Evolutionary conservation across 2,888 invertebrate species (phyloP), one percentile per base, ranked within the genome.

Genomic region (Theodoxus fluviatilis): DNA sequence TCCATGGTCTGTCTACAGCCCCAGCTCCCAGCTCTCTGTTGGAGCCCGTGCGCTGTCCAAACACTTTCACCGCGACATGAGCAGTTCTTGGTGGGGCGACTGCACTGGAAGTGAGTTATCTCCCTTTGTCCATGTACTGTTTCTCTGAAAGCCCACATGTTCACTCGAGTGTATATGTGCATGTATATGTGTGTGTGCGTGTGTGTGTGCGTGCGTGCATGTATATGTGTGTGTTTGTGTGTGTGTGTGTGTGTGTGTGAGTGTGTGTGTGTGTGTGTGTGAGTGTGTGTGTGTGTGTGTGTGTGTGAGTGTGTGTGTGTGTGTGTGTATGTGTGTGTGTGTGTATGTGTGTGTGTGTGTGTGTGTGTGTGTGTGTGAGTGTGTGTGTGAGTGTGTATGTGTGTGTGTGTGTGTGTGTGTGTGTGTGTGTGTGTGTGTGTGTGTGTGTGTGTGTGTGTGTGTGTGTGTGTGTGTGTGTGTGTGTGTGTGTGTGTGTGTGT

Each of bases 31-130:
- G 69, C 70, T 86, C 65, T 79, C 77, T 40, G 85, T 85, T 33
- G 86, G 86, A 35, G 85, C 85, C 0, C 68, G 86, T 47, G 86
- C 86, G 6, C 74, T 86, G 55, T 79, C 85, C 37, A 86, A 86
- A 68, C 86, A 86, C 74, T 79, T 76, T 57, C 86, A 86, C 70
- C 74, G 86, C 68, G 86, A 86, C 71, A 72, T 79, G 25, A 74
- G 78, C 2, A 73, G 79, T 0, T 82, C 82, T 18, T 86, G 84
- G 84, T 86, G 86, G 86, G 86, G 86, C 28, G 74, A 71, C 33
- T 81, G 79, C 59, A 82, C 82, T 52, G 86, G 86, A 71, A 80
- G 85, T 85, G 76, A 79, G 85, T 79, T 18, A 40, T 38, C n/a
- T n/a, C n/a, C n/a, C n/a, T n/a, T n/a, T n/a, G n/a, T n/a, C n/a